Evolutionary conservation across 2,113 vertebrate species (phyloP), one percentile per base, ranked within the genome.

Genomic region (Vidua chalybeata): DNA sequence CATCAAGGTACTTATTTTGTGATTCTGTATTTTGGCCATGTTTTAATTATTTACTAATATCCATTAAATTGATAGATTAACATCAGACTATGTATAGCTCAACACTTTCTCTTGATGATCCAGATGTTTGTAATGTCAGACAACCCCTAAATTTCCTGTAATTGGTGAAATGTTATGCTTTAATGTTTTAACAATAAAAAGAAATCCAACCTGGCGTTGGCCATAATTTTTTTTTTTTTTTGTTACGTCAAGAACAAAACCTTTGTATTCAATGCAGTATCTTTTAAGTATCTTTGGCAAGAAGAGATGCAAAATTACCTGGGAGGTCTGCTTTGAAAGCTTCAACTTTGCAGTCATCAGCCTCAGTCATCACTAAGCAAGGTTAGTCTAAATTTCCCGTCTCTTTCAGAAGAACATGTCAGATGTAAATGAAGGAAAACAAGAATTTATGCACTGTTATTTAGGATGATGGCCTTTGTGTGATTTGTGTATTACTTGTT

Each of bases 181-280:
- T 94, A 90, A 93, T 94, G 90, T 97, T 97, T 96, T 97, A 96
- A 97, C 94, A 97, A 97, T 97, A 97, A 97, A 97, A 95, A 84
- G 64, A 94, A 92, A 72, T 43, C 49, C 77, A 88, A 89, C 72
- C 80, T 95, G 61, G 52, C 61, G 48, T 52, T 79, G 73, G 31
- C 37, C 24, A 7, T 92, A 85, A 81, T 92, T 71, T 56, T 56
- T 35, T 35, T 35, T 35, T 35, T 35, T 80, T 35, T 49, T 43
- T 45, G 6, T 73, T 46, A 81, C 45, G 62, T 75, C 16, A 35
- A 21, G 22, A 86, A 20, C 10, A 45, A 63, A 91, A 41, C 13
- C 2, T 73, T 82, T 68, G 4, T 37, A 3, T 59, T 88, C 31
- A 52, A 8, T 10, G 5, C 35, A 20, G 0, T 56, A 5, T 35